Conservation (phyloP, 1,140 invertebrate species). For the Holcopasites calliopsidis region DNA sequence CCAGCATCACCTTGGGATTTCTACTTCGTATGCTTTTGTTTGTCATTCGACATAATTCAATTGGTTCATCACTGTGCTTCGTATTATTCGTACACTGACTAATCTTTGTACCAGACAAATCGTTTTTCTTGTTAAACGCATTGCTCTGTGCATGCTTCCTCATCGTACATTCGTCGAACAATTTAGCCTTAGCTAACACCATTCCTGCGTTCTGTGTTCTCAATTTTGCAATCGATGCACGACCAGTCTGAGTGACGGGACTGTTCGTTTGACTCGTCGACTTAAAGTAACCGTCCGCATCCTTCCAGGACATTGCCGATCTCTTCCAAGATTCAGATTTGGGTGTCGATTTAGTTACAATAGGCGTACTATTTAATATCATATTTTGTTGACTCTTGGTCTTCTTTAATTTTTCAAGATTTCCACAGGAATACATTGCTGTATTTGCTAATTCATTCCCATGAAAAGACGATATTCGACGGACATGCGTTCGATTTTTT, state of each 20-base stretch:
- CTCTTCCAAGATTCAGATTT: conserved; percentile 40
- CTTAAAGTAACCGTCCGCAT: conserved; percentile 74
- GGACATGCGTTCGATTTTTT: conserved; percentile 49
- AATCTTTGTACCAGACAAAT: conserved; percentile 5
- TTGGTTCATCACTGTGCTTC: conserved; percentile 12
- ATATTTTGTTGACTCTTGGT: conserved; percentile 68
- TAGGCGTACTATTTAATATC: conserved; percentile 26
- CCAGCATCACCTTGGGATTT: conserved; percentile 7
- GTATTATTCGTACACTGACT: conserved; percentile 1
- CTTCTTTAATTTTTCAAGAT: conserved; percentile 72
- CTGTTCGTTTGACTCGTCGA: conserved; percentile 51
- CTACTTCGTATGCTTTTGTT: conserved; percentile 61
- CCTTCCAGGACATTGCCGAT: conserved; percentile 73
- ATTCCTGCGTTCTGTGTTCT: conserved; percentile 84
- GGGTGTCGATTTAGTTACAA: conserved; percentile 1
- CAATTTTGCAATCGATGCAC: conserved; percentile 83
- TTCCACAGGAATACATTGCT: conserved; percentile 69
- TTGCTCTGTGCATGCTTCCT: conserved; percentile 22
- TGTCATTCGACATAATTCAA: background rate
- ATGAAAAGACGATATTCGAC: conserved; percentile 75
- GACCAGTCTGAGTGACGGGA: conserved; percentile 76
- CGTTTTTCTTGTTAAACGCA: conserved; percentile 26
- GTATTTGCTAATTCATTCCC: conserved; percentile 65
- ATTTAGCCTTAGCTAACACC: conserved; percentile 84
- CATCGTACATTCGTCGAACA: conserved; percentile 81